A percentile compares a stretch with the other conserved stretches of the same genome.
These are phyloP conservation scores for Spatulosminthurus flaviceps DNA, from an alignment of 2,888 invertebrate genomes.

Conservation along the genomic window DNA sequence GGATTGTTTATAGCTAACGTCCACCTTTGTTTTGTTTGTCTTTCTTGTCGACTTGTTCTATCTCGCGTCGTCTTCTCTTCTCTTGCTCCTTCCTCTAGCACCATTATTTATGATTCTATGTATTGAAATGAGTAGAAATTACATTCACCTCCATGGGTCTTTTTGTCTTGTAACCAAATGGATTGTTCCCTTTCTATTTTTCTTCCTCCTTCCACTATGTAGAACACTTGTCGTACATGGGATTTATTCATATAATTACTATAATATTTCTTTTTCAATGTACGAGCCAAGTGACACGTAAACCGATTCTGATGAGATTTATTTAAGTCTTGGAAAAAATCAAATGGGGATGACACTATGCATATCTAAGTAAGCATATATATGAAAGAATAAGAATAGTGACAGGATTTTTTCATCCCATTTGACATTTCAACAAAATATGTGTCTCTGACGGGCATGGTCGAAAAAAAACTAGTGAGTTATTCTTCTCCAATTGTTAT, in stretches of 20 bases:
- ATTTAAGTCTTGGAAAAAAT: not conserved
- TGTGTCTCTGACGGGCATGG: not conserved
- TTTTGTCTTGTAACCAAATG: not conserved
- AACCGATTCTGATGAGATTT: conserved; percentile 4
- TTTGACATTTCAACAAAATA: conserved; percentile 4
- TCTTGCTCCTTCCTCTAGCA: not conserved
- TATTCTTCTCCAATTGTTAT: not conserved
- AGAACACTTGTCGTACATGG: not conserved
- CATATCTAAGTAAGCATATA: too few relatives aligned
- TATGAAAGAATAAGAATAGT: not conserved
- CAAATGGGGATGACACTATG: not conserved
- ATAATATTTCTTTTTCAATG: too few relatives aligned
- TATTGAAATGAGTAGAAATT: conserved; percentile 12
- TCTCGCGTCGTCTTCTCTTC: not conserved
- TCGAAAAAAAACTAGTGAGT: not conserved
- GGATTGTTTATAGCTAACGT: conserved; percentile 9
- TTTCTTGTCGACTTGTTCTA: not conserved
- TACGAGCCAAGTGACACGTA: conserved; percentile 18
- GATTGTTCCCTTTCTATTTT: conserved; percentile 6
- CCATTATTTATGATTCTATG: not conserved
- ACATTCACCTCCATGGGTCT: not conserved
- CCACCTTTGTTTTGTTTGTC: not conserved
- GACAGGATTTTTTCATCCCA: not conserved
- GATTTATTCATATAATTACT: too few relatives aligned
- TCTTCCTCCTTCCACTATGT: too few relatives aligned